These are phyloP conservation scores for Cheilosia urbana DNA, from an alignment of 2,888 invertebrate genomes.

Conservation along the genomic window DNA sequence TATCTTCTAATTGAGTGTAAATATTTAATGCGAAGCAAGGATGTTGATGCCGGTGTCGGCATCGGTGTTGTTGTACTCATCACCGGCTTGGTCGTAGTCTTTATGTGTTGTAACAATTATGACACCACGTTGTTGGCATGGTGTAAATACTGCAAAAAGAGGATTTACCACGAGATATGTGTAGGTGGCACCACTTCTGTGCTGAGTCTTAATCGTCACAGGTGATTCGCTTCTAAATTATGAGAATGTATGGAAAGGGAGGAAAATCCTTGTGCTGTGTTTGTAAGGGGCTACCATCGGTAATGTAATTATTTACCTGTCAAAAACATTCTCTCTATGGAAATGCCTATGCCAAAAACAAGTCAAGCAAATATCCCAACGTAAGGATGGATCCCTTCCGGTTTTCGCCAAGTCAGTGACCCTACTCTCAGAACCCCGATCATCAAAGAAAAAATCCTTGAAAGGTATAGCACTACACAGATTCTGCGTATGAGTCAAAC, in stretches of 20 bases:
- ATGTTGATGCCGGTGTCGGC: neutral
- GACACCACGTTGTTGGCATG: slow-evolving; percentile 6
- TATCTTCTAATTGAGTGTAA: slow-evolving; percentile 72
- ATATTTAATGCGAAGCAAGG: slow-evolving; percentile 60
- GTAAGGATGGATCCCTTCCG: neutral
- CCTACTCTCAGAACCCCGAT: slow-evolving; percentile 5
- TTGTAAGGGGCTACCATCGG: neutral
- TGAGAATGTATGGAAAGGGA: neutral
- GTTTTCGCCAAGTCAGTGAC: slow-evolving; percentile 15
- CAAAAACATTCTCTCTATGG: neutral
- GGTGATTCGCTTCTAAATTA: neutral
- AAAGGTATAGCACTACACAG: neutral
- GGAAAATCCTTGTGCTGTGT: neutral
- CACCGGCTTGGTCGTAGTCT: neutral
- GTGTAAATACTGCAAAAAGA: neutral
- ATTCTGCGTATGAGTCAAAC: neutral
- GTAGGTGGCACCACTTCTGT: slow-evolving; percentile 18
- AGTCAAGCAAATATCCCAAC: neutral
- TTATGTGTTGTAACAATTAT: slow-evolving; percentile 52
- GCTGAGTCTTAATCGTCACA: slow-evolving; percentile 35
- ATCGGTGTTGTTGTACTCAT: neutral
- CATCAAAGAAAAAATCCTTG: slow-evolving; percentile 2
- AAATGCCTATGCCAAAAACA: neutral
- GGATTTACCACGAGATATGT: slow-evolving; percentile 7
- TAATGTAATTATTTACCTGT: neutral